Evolutionary conservation across 2,888 invertebrate genomes (phyloP).

Genomic region (Phania funesta): DNA sequence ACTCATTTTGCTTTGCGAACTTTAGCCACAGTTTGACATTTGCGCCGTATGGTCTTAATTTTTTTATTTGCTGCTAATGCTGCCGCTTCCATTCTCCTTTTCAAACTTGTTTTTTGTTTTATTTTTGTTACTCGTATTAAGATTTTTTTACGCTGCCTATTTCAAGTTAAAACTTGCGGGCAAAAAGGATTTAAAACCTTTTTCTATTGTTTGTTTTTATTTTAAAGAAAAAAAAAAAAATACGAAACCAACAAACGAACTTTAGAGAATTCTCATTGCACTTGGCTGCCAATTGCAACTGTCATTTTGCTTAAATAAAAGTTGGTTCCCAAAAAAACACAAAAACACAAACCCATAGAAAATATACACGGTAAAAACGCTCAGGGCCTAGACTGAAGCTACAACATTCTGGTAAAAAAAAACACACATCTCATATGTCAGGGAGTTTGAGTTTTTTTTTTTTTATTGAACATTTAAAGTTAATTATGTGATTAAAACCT

Average conservation of each 20-base stretch:
- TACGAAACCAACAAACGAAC: slow-evolving; percentile 48
- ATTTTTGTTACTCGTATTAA: slow-evolving; percentile 47
- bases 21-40: slow-evolving; percentile 65
- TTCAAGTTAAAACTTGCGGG: background rate
- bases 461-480: slow-evolving; percentile 38
- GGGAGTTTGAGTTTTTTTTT: background rate
- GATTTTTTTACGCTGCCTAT: slow-evolving; percentile 27
- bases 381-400: background rate
- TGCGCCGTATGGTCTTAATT: slow-evolving; percentile 58
- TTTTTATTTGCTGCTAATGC: background rate
- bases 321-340: slow-evolving; percentile 27
- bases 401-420: background rate
- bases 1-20: slow-evolving; percentile 56
- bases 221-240: slow-evolving; percentile 11
- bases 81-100: background rate
- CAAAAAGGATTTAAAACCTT: background rate
- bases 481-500: slow-evolving; percentile 54
- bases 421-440: background rate
- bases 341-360: background rate
- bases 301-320: slow-evolving; percentile 57
- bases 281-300: slow-evolving; percentile 66
- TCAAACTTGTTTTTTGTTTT: slow-evolving; percentile 14
- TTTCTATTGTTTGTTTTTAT: background rate
- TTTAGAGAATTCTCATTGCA: slow-evolving; percentile 65
- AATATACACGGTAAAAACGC: background rate